These are phyloP conservation scores for Coptodon rendalli DNA, from an alignment of 2,113 vertebrate genomes.

Conservation along the genomic window DNA sequence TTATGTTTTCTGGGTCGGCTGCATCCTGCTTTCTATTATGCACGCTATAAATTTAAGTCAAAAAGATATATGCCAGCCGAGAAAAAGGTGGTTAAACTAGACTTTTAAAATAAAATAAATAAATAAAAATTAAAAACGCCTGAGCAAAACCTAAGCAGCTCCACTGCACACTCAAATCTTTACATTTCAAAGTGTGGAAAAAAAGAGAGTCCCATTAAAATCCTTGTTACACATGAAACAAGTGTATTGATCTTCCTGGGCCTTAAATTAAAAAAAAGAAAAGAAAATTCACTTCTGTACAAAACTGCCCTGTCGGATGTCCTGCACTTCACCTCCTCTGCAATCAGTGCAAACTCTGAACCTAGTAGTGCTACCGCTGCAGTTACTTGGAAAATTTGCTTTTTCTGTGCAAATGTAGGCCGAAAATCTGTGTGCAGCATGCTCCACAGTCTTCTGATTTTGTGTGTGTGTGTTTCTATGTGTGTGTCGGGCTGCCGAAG, in stretches of 20 bases:
- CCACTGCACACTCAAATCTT: background rate
- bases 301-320: background rate
- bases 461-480: background rate
- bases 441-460: background rate
- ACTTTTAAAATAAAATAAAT: background rate
- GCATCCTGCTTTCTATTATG: background rate
- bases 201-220: background rate
- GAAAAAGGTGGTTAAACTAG: background rate
- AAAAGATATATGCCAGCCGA: background rate
- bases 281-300: background rate
- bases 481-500: background rate
- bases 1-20: constrained; percentile 37
- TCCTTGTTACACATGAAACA: background rate
- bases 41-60: background rate
- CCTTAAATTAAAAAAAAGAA: background rate
- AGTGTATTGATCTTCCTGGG: background rate
- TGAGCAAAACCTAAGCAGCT: background rate
- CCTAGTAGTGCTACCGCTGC: background rate
- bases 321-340: background rate
- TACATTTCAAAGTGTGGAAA: background rate
- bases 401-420: constrained; percentile 17
- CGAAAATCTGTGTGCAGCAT: constrained; percentile 18
- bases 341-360: background rate
- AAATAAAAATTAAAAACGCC: background rate
- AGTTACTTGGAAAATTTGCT: background rate